These are phyloP conservation scores for Ciconia maguari DNA, from an alignment of 2,113 vertebrate genomes.

Conservation along the genomic window DNA sequence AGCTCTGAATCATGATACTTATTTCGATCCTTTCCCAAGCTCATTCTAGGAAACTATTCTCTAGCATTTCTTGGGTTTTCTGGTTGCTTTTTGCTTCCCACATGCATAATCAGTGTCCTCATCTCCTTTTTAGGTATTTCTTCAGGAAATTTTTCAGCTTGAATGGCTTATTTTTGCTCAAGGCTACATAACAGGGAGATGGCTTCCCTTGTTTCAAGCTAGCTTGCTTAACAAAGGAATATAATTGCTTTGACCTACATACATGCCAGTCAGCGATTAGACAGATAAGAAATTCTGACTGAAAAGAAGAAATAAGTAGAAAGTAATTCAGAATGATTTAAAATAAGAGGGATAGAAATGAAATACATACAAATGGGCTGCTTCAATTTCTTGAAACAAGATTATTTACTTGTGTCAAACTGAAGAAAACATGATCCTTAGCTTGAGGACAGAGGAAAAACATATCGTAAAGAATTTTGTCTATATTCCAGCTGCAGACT, in stretches of 20 bases:
- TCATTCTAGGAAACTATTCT: not conserved
- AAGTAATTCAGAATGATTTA: not conserved
- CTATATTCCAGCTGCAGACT: not conserved
- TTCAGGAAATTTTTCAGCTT: not conserved
- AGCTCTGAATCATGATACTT: not conserved
- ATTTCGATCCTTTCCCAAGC: not conserved
- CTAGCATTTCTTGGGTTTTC: not conserved
- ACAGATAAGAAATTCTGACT: not conserved
- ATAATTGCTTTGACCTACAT: conserved; percentile 8
- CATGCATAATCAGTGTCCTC: not conserved
- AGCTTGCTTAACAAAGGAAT: not conserved
- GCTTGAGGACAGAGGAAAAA: not conserved
- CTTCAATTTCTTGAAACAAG: not conserved
- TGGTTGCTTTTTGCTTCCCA: not conserved
- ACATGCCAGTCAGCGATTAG: not conserved
- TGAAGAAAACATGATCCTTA: not conserved
- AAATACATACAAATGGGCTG: not conserved
- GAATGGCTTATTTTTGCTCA: not conserved
- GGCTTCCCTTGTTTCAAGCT: not conserved
- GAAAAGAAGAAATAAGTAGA: not conserved
- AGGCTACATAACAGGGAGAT: not conserved
- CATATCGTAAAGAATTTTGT: not conserved
- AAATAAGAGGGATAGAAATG: not conserved
- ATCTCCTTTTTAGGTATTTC: not conserved
- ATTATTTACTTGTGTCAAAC: not conserved